phyloP scores from a whole-genome alignment of 2,113 vertebrate genomes.

The Balaenoptera acutorostrata region DNA sequence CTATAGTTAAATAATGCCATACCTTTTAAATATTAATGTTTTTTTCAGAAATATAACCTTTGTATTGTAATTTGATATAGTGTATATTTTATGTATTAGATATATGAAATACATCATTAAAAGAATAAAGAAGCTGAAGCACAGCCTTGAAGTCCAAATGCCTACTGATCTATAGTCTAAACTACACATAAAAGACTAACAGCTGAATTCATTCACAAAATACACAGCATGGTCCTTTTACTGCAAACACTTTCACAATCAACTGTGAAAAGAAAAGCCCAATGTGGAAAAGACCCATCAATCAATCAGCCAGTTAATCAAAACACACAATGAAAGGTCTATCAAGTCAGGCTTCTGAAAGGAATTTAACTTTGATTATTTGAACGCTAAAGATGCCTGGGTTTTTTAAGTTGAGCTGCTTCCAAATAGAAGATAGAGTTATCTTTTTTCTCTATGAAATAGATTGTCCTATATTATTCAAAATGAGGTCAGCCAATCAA shows the following conservation, averaged over 20 bases:
- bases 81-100: neutral
- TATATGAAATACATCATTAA: neutral
- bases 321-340: slow-evolving; percentile 49
- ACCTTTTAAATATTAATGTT: neutral
- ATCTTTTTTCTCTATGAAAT: slow-evolving; percentile 25
- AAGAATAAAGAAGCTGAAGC: neutral
- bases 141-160: neutral
- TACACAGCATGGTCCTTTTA: neutral
- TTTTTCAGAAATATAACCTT: neutral
- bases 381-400: slow-evolving; percentile 19
- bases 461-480: slow-evolving; percentile 31
- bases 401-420: slow-evolving; percentile 23
- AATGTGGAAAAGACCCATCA: slow-evolving; percentile 23
- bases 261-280: neutral
- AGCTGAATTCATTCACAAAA: slow-evolving; percentile 32
- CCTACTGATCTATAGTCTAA: neutral
- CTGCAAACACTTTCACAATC: slow-evolving; percentile 23
- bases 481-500: slow-evolving; percentile 41
- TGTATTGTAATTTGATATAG: neutral
- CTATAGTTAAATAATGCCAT: neutral
- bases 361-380: slow-evolving; percentile 53
- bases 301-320: slow-evolving; percentile 62
- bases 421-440: slow-evolving; percentile 22
- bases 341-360: slow-evolving; percentile 31
- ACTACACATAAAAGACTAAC: neutral